These are phyloP conservation scores for Apotomis turbidana DNA, from an alignment of 2,888 invertebrate species.

Conservation along the genomic window DNA sequence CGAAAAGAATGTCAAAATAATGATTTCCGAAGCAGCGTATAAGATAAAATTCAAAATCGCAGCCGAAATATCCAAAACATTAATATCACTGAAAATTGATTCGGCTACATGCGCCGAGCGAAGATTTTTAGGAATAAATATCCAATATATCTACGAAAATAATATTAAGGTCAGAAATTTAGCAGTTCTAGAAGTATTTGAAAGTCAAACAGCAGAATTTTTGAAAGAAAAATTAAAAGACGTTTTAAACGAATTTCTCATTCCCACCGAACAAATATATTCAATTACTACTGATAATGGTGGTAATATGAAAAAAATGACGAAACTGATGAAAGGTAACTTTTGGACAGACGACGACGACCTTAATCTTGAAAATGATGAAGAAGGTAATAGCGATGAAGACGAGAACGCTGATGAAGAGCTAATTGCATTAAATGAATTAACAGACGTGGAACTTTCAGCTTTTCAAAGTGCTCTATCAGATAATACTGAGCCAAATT, in stretches of 20 bases:
- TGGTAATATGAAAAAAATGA: constrained; percentile 5
- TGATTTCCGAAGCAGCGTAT: constrained; percentile 3
- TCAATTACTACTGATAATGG: constrained; percentile 2
- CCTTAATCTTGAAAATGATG: not conserved
- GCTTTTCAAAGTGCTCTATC: constrained; percentile 1
- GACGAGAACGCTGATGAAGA: not conserved
- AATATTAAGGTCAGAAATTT: constrained; percentile 12
- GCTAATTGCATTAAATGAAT: not conserved
- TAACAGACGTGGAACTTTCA: not conserved
- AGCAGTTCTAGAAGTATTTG: constrained; percentile 5
- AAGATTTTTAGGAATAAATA: not conserved
- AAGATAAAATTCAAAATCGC: constrained; percentile 3
- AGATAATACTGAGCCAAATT: not conserved
- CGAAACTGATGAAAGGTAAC: constrained; percentile 3
- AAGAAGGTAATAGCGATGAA: not conserved
- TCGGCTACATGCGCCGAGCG: not conserved
- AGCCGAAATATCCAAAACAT: not conserved
- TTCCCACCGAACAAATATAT: constrained; percentile 7
- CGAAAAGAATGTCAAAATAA: not conserved
- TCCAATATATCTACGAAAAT: constrained; percentile 5
- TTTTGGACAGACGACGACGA: constrained; percentile 1
- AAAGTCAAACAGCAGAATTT: constrained; percentile 6
- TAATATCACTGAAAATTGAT: constrained; percentile 6
- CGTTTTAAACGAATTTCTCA: not conserved
- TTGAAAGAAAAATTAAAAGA: not conserved